phyloP scores from a whole-genome alignment of 2,113 vertebrate genomes.

The Corythornis cristatus region DNA sequence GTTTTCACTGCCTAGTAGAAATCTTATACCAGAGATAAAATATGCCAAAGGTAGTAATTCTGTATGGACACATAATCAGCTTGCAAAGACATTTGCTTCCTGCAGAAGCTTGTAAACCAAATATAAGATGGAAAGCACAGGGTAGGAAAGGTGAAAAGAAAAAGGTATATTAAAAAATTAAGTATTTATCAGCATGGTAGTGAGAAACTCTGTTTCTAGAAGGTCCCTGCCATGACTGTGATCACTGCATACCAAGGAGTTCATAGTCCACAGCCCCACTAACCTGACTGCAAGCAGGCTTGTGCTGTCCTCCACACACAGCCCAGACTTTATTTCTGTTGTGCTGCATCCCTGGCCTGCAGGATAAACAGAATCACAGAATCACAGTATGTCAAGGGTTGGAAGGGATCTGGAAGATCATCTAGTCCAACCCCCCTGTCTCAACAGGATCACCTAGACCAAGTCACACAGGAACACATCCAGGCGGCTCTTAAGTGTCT shows the following conservation, averaged over 20 bases:
- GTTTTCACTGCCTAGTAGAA: neutral
- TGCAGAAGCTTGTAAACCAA: neutral
- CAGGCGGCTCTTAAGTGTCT: too few species aligned
- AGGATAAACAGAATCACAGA: neutral
- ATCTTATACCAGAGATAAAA: neutral
- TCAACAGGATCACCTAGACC: too few species aligned
- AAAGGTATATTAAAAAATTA: too few species aligned
- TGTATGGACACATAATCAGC: neutral
- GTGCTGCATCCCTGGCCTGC: neutral
- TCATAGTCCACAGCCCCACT: too few species aligned
- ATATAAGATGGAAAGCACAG: neutral
- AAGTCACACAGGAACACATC: too few species aligned
- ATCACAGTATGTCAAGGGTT: too few species aligned
- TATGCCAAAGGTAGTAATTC: neutral
- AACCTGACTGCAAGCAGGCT: neutral
- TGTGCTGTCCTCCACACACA: neutral
- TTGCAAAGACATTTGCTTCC: neutral
- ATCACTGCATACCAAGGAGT: neutral
- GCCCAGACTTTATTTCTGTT: fast-evolving
- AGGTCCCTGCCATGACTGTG: fast-evolving
- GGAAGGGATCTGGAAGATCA: too few species aligned
- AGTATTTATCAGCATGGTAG: neutral
- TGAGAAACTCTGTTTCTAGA: neutral
- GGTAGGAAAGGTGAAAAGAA: neutral
- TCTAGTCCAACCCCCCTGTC: too few species aligned